These are phyloP conservation scores for Phorcus lineatus DNA, from an alignment of 2,888 invertebrate species.

Conservation along the genomic window DNA sequence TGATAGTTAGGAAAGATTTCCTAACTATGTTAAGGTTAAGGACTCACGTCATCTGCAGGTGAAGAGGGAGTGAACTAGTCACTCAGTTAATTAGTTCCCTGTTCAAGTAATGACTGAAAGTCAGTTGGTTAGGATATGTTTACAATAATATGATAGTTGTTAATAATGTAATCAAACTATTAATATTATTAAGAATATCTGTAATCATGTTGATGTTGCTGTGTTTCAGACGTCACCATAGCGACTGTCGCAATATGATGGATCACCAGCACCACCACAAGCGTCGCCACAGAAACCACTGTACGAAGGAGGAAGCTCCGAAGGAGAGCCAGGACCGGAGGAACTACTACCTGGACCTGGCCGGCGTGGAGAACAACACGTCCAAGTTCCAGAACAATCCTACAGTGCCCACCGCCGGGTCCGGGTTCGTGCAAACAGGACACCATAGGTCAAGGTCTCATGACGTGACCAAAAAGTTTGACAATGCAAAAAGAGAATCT, in stretches of 20 bases:
- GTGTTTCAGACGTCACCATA: conserved; percentile 67
- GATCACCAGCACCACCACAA: conserved; percentile 62
- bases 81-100: no score
- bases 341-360: conserved; percentile 75
- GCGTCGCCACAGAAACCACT: conserved; percentile 52
- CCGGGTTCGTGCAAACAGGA: conserved; percentile 42
- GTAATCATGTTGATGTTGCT: conserved; percentile 19
- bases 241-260: conserved; percentile 57
- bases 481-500: conserved; percentile 50
- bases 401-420: conserved; percentile 33
- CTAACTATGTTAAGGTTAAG: no score
- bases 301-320: conserved; percentile 47
- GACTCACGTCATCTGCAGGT: no score
- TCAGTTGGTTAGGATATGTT: no score
- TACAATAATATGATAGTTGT: no score
- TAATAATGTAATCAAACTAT: no score
- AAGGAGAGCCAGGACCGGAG: conserved; percentile 67
- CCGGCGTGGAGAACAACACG: conserved; percentile 73
- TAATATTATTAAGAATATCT: background rate
- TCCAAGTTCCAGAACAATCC: conserved; percentile 55
- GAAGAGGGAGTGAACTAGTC: no score
- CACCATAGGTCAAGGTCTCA: conserved; percentile 77
- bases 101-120: no score
- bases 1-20: no score
- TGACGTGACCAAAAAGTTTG: conserved; percentile 69